These are phyloP conservation scores for Sinodicranocentrus sp. DNA, from an alignment of 2,888 invertebrate genomes.

Conservation along the genomic window DNA sequence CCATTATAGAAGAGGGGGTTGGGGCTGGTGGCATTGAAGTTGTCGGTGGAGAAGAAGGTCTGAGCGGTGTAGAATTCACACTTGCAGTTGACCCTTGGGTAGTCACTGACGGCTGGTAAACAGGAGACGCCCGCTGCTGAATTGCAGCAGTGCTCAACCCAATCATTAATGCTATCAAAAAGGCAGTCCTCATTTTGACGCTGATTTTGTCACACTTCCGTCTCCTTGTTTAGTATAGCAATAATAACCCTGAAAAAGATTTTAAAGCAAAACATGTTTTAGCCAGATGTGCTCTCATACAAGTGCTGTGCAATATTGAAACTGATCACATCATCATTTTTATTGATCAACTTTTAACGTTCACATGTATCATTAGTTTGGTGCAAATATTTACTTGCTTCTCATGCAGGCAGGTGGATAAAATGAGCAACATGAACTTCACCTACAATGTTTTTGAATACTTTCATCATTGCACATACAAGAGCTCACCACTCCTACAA, in stretches of 20 bases:
- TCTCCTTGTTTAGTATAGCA: not conserved
- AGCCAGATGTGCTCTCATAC: no score
- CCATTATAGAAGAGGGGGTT: not conserved
- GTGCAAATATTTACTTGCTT: slow-evolving; percentile 14
- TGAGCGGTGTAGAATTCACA: slow-evolving; percentile 25
- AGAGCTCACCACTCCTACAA: slow-evolving; percentile 44
- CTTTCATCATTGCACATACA: slow-evolving; percentile 15
- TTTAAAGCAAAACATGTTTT: no score
- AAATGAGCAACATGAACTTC: not conserved
- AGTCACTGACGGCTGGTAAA: slow-evolving; percentile 65
- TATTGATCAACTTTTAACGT: no score
- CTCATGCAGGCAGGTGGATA: slow-evolving; percentile 21
- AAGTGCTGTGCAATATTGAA: no score
- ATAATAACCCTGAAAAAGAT: not conserved
- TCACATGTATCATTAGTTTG: no score
- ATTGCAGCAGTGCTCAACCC: slow-evolving; percentile 64
- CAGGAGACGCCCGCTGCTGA: slow-evolving; percentile 63
- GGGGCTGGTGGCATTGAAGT: slow-evolving; percentile 46
- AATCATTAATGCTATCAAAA: slow-evolving; percentile 49
- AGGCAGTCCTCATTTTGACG: slow-evolving; percentile 52
- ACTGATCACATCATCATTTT: no score
- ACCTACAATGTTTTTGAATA: not conserved
- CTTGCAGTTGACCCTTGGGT: slow-evolving; percentile 37
- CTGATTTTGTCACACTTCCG: no score
- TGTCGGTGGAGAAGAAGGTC: not conserved